These are phyloP conservation scores for Blennius ocellaris DNA, from an alignment of 2,113 vertebrate species.

Conservation along the genomic window DNA sequence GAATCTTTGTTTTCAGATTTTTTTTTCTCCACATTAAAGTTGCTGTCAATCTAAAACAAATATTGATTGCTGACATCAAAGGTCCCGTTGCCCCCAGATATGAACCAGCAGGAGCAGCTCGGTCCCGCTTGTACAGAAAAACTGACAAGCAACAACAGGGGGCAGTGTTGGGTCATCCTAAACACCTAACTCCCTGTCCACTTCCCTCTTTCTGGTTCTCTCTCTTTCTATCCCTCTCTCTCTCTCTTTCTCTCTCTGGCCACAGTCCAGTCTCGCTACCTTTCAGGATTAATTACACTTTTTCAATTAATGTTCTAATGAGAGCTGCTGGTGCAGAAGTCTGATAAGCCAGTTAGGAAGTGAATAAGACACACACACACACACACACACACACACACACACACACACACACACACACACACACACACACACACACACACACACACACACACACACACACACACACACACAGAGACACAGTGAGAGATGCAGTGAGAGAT, in stretches of 20 bases:
- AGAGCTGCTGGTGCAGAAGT: conserved; percentile 84
- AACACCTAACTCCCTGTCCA: conserved; percentile 42
- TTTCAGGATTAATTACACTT: conserved; percentile 87
- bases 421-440: conserved; percentile 35
- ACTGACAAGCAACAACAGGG: conserved; percentile 74
- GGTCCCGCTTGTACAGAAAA: background rate
- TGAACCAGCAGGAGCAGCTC: background rate
- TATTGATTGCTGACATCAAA: background rate
- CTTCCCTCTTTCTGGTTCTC: conserved; percentile 30
- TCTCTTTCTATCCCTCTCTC: conserved; percentile 14
- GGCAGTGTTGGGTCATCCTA: conserved; percentile 83
- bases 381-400: conserved; percentile 35
- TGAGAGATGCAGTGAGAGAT: conserved; percentile 32
- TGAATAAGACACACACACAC: conserved; percentile 53
- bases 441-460: conserved; percentile 22
- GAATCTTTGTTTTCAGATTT: background rate
- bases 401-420: conserved; percentile 25
- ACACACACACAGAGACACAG: conserved; percentile 38
- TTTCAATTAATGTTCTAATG: conserved; percentile 88
- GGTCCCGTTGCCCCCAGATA: background rate
- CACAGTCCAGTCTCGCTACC: conserved; percentile 81
- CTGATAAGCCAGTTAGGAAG: conserved; percentile 83
- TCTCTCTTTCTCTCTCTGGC: conserved; percentile 68
- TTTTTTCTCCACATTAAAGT: background rate
- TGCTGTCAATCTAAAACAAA: background rate